Percentiles rank a stretch among this genome's conserved stretches.
These are phyloP conservation scores for Aricia agestis DNA, from an alignment of 1,140 invertebrate genomes.

Conservation along the genomic window DNA sequence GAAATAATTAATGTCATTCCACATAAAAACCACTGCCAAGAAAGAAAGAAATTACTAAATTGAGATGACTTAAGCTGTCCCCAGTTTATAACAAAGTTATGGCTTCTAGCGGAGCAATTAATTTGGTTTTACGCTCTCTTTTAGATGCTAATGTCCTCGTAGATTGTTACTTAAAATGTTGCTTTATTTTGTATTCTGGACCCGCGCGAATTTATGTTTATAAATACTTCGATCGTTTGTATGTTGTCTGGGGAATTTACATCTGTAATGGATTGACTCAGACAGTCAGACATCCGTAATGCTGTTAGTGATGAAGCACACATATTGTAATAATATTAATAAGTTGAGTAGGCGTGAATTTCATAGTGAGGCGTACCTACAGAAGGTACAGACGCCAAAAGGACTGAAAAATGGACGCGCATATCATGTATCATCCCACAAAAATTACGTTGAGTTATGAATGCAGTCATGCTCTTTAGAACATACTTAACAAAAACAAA, in stretches of 20 bases:
- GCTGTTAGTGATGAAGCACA: not conserved
- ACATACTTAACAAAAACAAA: too few relatives aligned
- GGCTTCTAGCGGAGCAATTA: constrained; percentile 29
- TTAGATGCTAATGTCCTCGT: constrained; percentile 27
- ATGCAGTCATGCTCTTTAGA: too few relatives aligned
- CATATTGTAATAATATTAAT: too few relatives aligned
- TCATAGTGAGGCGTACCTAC: too few relatives aligned
- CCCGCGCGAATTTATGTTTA: not conserved
- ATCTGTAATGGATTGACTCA: not conserved
- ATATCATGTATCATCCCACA: too few relatives aligned
- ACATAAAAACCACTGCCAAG: constrained; percentile 19
- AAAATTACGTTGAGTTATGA: too few relatives aligned
- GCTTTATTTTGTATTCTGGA: constrained; percentile 11
- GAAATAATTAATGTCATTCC: not conserved
- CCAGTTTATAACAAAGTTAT: constrained; percentile 34
- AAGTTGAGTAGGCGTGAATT: too few relatives aligned
- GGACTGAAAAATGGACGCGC: too few relatives aligned
- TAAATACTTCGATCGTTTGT: not conserved
- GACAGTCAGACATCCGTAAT: not conserved
- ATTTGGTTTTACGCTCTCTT: constrained; percentile 33
- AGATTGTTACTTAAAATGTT: constrained; percentile 22
- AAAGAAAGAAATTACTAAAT: constrained; percentile 34
- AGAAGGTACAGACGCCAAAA: too few relatives aligned
- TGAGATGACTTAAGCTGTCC: constrained; percentile 32
- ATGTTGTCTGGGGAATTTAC: not conserved